Conservation (phyloP, 1,140 invertebrate genomes). For the Drosophila repleta region DNA sequence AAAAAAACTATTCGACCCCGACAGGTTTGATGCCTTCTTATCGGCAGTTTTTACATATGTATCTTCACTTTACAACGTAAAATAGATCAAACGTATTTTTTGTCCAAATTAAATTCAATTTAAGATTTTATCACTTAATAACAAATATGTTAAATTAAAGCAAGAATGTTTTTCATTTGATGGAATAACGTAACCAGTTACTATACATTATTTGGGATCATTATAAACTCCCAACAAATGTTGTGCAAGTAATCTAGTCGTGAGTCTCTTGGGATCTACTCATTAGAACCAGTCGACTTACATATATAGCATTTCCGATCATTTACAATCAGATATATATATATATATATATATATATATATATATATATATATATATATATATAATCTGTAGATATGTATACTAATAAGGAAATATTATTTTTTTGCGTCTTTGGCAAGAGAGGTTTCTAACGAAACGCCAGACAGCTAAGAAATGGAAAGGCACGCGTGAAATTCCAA, state of each 20-base stretch:
- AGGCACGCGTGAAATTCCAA: slow-evolving; percentile 51
- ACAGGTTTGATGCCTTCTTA: no score
- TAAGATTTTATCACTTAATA: no score
- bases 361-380: no score
- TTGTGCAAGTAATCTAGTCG: slow-evolving; percentile 20
- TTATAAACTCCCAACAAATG: slow-evolving; percentile 8
- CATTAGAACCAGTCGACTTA: slow-evolving; percentile 19
- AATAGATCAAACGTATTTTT: no score
- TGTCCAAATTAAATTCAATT: no score
- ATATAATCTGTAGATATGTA: no score
- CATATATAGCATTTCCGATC: slow-evolving; percentile 57
- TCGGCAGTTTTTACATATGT: no score
- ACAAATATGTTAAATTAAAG: no score
- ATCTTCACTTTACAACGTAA: no score
- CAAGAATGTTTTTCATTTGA: no score
- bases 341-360: no score
- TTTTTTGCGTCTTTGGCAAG: neutral
- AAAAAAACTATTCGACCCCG: no score
- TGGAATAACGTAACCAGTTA: neutral
- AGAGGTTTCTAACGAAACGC: neutral
- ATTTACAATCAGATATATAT: neutral
- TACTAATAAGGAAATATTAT: neutral
- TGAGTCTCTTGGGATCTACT: neutral
- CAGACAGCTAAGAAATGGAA: slow-evolving; percentile 20
- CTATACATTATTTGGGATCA: neutral